Percentiles rank a stretch among this genome's conserved stretches.
Conservation (phyloP, 2,113 vertebrate genomes). For the Pangasianodon hypophthalmus region DNA sequence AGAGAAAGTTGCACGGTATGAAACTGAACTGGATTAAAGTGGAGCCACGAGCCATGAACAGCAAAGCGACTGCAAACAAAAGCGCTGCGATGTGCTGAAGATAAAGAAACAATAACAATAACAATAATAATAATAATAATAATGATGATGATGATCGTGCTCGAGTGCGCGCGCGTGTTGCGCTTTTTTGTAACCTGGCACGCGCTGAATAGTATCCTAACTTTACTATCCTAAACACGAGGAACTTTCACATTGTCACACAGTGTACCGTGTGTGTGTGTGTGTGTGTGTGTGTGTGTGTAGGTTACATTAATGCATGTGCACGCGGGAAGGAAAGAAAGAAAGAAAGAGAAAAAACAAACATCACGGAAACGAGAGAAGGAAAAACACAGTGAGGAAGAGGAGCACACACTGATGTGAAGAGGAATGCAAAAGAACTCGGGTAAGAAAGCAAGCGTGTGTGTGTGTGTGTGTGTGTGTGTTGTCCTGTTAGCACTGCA, state of each 20-base stretch:
- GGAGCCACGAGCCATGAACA: background rate
- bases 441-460: background rate
- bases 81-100: background rate
- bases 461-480: background rate
- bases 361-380: constrained; percentile 22
- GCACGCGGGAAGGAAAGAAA: constrained; percentile 37
- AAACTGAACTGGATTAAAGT: background rate
- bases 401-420: background rate
- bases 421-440: constrained; percentile 18
- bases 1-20: constrained; percentile 39
- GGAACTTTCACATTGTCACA: constrained; percentile 25
- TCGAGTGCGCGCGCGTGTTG: background rate
- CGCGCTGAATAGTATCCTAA: constrained; percentile 10
- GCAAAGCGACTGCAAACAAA: background rate
- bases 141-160: background rate
- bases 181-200: background rate
- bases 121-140: background rate
- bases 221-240: background rate
- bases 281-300: constrained; percentile 15
- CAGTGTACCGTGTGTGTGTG: constrained; percentile 1
- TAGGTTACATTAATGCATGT: constrained; percentile 23
- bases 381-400: background rate
- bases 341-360: constrained; percentile 25
- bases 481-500: constrained; percentile 8
- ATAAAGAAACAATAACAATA: background rate